These are phyloP conservation scores for Griposia aprilina DNA, from an alignment of 2,888 invertebrate genomes.

Conservation along the genomic window DNA sequence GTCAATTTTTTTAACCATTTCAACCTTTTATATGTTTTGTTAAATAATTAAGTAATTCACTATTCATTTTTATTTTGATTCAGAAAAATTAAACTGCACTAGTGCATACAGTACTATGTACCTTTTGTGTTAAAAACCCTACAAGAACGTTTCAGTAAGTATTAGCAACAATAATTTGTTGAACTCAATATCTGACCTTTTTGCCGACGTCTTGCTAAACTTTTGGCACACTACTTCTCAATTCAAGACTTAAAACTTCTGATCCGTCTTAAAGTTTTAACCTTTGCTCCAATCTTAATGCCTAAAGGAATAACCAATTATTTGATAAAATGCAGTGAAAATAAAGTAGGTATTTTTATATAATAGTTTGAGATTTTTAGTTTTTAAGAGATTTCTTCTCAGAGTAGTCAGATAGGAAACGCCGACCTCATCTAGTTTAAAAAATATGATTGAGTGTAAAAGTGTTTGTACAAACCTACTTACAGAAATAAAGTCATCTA, in stretches of 20 bases:
- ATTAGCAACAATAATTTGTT: constrained; percentile 3
- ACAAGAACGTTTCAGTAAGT: not conserved
- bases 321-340: not conserved
- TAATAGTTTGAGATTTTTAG: not conserved
- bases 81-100: not conserved
- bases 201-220: constrained; percentile 1
- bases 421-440: too few relatives aligned
- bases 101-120: too few relatives aligned
- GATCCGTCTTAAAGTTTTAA: constrained; percentile 19
- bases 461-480: too few relatives aligned
- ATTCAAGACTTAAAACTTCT: constrained; percentile 31
- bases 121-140: not conserved
- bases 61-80: not conserved
- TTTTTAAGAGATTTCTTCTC: too few relatives aligned
- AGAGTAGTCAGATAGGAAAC: too few relatives aligned
- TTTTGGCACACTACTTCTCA: constrained; percentile 7
- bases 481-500: too few relatives aligned
- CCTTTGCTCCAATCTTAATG: constrained; percentile 4
- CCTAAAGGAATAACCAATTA: constrained; percentile 5
- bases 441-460: too few relatives aligned
- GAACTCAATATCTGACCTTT: constrained; percentile 13
- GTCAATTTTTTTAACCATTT: constrained; percentile 3
- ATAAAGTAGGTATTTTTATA: not conserved
- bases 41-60: not conserved
- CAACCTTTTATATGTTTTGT: not conserved